Evolutionary conservation across 2,113 vertebrate species (phyloP).

Genomic region (Cepphus grylle): DNA sequence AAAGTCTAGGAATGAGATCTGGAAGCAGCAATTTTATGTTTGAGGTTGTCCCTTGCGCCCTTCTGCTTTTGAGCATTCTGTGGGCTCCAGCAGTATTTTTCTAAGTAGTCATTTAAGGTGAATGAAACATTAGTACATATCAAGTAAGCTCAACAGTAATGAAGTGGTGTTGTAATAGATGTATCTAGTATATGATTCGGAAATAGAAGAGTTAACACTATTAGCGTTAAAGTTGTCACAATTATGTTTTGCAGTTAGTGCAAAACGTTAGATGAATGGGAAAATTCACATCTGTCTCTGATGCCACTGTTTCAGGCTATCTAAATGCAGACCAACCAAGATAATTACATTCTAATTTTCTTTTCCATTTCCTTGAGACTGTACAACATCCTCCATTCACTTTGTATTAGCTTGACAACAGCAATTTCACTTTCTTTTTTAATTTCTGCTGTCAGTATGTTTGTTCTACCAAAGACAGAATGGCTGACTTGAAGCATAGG

Average conservation of each 20-base stretch:
- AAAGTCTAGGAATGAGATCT: not conserved
- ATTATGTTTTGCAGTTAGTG: slow-evolving; percentile 25
- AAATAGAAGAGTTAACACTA: not conserved
- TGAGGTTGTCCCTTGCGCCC: not conserved
- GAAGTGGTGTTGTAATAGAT: not conserved
- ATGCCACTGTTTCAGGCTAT: not conserved
- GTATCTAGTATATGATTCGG: not conserved
- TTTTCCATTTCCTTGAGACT: slow-evolving; percentile 21
- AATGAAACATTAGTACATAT: not conserved
- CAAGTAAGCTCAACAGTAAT: not conserved
- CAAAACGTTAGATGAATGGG: not conserved
- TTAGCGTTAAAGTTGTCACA: not conserved
- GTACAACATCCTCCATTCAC: not conserved
- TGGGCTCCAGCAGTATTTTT: not conserved
- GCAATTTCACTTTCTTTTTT: slow-evolving; percentile 8
- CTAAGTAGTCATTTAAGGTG: not conserved
- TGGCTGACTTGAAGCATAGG: not conserved
- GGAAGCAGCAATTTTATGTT: not conserved
- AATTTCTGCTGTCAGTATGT: not conserved
- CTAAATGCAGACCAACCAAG: slow-evolving; percentile 7
- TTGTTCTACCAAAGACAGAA: not conserved
- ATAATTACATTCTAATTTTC: slow-evolving; percentile 48
- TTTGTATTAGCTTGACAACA: not conserved
- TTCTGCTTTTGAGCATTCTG: not conserved
- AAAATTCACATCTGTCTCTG: not conserved